Evolutionary conservation across 2,888 invertebrate species (phyloP), one percentile per base, ranked within the genome.

Genomic region (Pristionchus entomophagus): DNA sequence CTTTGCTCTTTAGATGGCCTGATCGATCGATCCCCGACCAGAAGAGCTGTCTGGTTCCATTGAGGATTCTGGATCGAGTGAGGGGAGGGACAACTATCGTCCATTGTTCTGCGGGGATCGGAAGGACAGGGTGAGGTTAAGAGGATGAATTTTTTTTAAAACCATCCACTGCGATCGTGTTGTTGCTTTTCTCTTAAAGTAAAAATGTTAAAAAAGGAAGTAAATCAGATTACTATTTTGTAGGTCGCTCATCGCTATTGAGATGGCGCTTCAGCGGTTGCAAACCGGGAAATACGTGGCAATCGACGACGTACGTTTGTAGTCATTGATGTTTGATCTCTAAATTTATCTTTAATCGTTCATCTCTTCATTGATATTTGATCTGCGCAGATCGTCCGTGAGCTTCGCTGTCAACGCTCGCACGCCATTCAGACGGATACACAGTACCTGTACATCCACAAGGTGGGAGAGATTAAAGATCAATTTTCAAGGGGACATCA

Each of bases 31-130:
- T 90, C 0, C 90, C 90, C 41, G 89, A 89, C 22, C 88, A 89
- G 78, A 86, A 88, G 59, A 88, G 88, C 53, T 88, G 88, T 82
- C 86, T 87, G 2, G 88, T 90, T 38, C 90, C 89, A 2, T 41
- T 86, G 6, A 84, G 86, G 32, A 80, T 90, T 26, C 82, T 90
- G 45, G 89, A 88, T 69, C 49, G 73, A 41, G 83, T 86, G 14
- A 80, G 89, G 35, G 86, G 85, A 29, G 88, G 87, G 4, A 88
- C 88, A 12, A 87, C 88, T 56, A 88, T 90, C 19, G 88, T 90
- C 14, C 90, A 90, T 84, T 90, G 90, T 53, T 90, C 89, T 12
- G 89, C 89, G 29, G 88, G 90, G 22, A 90, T 90, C 69, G 90
- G 90, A 45, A 26, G 90, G 53, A 90, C 89, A 17, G 90, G 90